Percentiles rank a stretch among this genome's conserved stretches.
phyloP scores from a whole-genome alignment of 2,113 vertebrate genomes.

The Steatornis caripensis region DNA sequence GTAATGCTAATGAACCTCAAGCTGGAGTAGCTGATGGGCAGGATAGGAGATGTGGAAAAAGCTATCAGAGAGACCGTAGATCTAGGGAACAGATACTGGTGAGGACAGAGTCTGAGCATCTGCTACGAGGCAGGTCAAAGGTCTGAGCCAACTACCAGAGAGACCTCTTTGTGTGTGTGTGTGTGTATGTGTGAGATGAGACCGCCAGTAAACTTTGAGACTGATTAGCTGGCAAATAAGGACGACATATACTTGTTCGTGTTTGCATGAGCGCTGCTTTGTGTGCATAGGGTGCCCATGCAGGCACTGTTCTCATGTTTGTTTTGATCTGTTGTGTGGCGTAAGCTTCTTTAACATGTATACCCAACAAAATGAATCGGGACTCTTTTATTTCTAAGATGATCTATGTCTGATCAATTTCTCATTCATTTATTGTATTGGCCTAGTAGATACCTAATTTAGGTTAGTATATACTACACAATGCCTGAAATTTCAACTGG shows the following conservation, averaged over 20 bases:
- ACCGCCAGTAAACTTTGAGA: neutral
- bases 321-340: neutral
- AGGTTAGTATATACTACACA: neutral
- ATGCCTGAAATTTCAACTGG: neutral
- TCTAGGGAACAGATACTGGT: too few species aligned
- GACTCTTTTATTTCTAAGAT: neutral
- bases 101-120: neutral
- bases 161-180: neutral
- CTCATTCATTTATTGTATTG: neutral
- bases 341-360: neutral
- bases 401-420: neutral
- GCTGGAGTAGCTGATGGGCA: neutral
- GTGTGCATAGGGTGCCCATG: neutral
- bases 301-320: neutral
- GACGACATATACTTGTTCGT: fast-evolving
- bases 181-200: neutral
- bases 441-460: neutral
- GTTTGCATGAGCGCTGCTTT: neutral
- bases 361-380: neutral
- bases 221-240: neutral
- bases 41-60: neutral
- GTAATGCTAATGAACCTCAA: neutral
- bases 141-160: neutral
- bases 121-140: neutral
- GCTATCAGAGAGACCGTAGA: too few species aligned